Evolutionary conservation across 2,888 invertebrate genomes (phyloP).

Genomic region (Epistrophella euchroma): DNA sequence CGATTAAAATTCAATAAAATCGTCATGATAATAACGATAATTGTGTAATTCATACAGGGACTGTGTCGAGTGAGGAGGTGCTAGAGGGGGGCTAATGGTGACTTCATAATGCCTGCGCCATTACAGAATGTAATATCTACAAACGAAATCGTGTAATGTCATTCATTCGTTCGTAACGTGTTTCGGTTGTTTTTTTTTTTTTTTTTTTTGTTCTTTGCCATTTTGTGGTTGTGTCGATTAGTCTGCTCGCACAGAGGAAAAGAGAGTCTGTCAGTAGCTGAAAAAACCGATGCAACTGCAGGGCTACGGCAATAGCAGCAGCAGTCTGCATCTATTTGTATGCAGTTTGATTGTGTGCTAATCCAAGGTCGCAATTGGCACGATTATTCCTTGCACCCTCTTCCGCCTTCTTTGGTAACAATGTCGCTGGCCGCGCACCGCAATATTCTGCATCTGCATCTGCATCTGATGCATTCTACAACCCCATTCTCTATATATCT

Average conservation of each 20-base stretch:
- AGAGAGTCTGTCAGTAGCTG: constrained; percentile 34
- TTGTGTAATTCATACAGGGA: constrained; percentile 80
- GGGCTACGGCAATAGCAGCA: constrained; percentile 3
- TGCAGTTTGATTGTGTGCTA: constrained; percentile 66
- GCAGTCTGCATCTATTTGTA: constrained; percentile 32
- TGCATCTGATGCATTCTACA: constrained; percentile 59
- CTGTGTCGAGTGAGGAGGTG: constrained; percentile 11
- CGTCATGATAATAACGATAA: constrained; percentile 82
- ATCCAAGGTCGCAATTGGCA: constrained; percentile 76
- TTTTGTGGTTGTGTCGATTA: constrained; percentile 72
- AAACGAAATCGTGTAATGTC: constrained; percentile 75
- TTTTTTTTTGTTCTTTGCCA: constrained; percentile 23
- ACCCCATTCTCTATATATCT: constrained; percentile 64
- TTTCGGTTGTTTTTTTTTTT: constrained; percentile 44
- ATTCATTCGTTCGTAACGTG: constrained; percentile 75
- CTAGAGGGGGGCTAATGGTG: neutral
- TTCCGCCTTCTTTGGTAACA: constrained; percentile 61
- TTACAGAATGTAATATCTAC: constrained; percentile 61
- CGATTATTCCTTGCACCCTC: constrained; percentile 74
- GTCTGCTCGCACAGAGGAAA: constrained; percentile 41
- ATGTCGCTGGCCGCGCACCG: constrained; percentile 6
- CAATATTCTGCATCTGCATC: constrained; percentile 12
- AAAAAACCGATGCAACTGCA: constrained; percentile 23
- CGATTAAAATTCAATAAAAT: constrained; percentile 82
- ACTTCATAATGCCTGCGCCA: constrained; percentile 43